A percentile compares a stretch with the other conserved stretches of the same genome.
These are phyloP conservation scores for Connochaetes taurinus DNA, from an alignment of 2,113 vertebrate species.

Conservation along the genomic window DNA sequence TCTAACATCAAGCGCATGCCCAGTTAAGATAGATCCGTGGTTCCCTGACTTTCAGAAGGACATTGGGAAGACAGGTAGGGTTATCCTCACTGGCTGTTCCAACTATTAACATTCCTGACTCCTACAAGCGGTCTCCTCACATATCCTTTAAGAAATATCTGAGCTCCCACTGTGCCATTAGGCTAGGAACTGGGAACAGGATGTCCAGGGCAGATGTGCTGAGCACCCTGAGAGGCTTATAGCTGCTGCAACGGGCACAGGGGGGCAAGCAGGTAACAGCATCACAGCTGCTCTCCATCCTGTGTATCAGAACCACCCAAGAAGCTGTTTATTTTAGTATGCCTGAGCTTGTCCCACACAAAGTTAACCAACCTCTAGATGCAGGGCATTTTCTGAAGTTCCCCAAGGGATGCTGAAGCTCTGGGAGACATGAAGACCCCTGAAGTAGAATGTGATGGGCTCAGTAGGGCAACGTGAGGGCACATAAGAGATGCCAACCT, in stretches of 20 bases:
- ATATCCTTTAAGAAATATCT: neutral
- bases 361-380: neutral
- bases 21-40: neutral
- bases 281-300: neutral
- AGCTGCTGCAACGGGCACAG: neutral
- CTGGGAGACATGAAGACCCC: neutral
- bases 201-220: neutral
- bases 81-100: constrained; percentile 5
- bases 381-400: neutral
- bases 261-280: neutral
- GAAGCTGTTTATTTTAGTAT: neutral
- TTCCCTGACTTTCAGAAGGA: neutral
- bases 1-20: neutral
- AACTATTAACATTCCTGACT: neutral
- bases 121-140: neutral
- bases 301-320: neutral
- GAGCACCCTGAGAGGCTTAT: neutral
- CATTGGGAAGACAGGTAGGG: neutral
- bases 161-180: neutral
- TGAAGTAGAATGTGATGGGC: neutral
- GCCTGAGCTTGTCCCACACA: neutral
- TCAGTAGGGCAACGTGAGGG: neutral
- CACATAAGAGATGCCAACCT: neutral
- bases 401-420: neutral
- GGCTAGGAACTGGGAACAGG: neutral